phyloP scores from a whole-genome alignment of 2,888 invertebrate species.

The Eulithis prunata region DNA sequence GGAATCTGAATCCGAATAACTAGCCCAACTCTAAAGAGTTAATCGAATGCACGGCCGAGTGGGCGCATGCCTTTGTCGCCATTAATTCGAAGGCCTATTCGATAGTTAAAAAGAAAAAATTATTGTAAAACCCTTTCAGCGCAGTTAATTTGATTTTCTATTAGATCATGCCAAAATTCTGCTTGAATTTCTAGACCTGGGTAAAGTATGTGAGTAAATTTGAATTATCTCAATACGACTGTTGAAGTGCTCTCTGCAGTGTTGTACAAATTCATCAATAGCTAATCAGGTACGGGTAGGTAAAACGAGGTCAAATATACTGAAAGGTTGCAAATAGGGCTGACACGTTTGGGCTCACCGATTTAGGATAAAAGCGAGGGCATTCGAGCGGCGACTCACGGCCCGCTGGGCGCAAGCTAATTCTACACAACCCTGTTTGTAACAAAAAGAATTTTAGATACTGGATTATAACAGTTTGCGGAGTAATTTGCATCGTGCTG shows the following conservation, averaged over 20 bases:
- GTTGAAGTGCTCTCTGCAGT: too few relatives aligned
- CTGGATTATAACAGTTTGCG: slow-evolving; percentile 3
- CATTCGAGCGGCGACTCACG: slow-evolving; percentile 39
- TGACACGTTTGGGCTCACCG: slow-evolving; percentile 37
- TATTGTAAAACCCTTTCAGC: slow-evolving; percentile 24
- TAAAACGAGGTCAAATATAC: slow-evolving; percentile 21
- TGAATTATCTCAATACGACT: too few relatives aligned
- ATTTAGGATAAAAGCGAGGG: slow-evolving; percentile 45
- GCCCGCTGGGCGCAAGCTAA: slow-evolving; percentile 40
- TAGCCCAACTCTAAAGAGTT: slow-evolving; percentile 32
- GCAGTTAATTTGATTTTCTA: slow-evolving; percentile 19
- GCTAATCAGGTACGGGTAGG: background rate
- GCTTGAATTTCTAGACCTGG: too few relatives aligned
- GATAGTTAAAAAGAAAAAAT: slow-evolving; percentile 28
- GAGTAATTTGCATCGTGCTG: background rate
- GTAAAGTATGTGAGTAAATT: too few relatives aligned
- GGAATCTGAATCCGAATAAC: background rate
- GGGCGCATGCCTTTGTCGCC: slow-evolving; percentile 43
- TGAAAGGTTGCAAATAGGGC: slow-evolving; percentile 21
- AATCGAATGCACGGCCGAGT: slow-evolving; percentile 49
- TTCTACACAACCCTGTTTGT: slow-evolving; percentile 38
- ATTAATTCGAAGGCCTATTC: slow-evolving; percentile 34
- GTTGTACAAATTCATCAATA: background rate
- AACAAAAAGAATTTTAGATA: slow-evolving; percentile 24
- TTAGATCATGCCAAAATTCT: slow-evolving; percentile 13